phyloP scores from a whole-genome alignment of 2,113 vertebrate species.

The Micronisus gabar region DNA sequence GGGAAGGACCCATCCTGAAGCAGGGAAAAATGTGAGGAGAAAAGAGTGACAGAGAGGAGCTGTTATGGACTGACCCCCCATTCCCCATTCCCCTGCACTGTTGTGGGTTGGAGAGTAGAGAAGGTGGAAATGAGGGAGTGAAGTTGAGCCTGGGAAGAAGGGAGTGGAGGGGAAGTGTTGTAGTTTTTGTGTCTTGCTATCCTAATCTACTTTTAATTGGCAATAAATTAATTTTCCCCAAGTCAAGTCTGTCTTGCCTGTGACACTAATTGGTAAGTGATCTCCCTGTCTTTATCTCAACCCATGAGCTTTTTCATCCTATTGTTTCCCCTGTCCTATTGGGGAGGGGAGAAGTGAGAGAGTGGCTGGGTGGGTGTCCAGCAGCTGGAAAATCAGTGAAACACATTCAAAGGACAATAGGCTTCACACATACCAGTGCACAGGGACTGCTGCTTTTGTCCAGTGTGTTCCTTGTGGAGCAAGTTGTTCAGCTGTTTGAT shows the following conservation, averaged over 20 bases:
- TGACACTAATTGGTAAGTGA: background rate
- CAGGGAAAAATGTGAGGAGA: background rate
- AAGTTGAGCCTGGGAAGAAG: background rate
- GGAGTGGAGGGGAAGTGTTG: background rate
- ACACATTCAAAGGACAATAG: accelerated
- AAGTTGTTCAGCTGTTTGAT: background rate
- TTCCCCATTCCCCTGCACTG: background rate
- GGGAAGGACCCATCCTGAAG: background rate
- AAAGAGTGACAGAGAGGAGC: background rate
- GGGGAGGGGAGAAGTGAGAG: background rate
- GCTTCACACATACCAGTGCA: background rate
- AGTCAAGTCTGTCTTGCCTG: background rate
- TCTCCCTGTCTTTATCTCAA: background rate
- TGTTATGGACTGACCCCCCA: background rate
- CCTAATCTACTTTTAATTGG: background rate
- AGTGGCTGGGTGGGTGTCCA: background rate
- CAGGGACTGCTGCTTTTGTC: background rate
- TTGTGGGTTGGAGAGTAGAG: background rate
- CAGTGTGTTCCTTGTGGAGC: background rate
- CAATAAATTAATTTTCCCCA: background rate
- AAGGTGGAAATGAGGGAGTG: background rate
- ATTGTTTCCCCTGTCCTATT: background rate
- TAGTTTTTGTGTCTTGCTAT: background rate
- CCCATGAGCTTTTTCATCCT: background rate
- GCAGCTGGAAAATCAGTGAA: background rate